These are phyloP conservation scores for Echinarachnius parma DNA, from an alignment of 53 echinoderm and acorn worm species.

Conservation along the genomic window DNA sequence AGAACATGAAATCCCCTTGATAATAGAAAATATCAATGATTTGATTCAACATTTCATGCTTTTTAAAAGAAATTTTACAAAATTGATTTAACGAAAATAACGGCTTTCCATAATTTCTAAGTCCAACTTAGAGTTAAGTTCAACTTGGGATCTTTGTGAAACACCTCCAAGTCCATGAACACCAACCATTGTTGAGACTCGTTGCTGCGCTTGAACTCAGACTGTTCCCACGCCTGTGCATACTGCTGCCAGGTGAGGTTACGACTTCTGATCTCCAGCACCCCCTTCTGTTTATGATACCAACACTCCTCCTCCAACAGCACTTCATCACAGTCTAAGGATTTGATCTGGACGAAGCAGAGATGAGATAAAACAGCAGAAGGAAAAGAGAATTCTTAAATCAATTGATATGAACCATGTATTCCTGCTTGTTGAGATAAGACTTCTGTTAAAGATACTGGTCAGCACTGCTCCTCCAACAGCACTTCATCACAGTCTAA, in stretches of 20 bases:
- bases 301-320: conserved; percentile 70
- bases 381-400: too few species aligned
- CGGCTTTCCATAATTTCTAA: neutral
- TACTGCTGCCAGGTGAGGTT: conserved; percentile 68
- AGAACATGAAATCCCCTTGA: too few species aligned
- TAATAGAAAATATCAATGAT: too few species aligned
- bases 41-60: too few species aligned
- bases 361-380: too few species aligned
- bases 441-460: conserved; percentile 36
- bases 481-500: conserved; percentile 48
- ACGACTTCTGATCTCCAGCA: conserved; percentile 52
- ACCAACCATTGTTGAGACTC: conserved; percentile 64
- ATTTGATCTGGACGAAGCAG: conserved; percentile 42
- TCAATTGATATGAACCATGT: too few species aligned
- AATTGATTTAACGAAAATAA: neutral
- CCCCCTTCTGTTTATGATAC: conserved; percentile 35
- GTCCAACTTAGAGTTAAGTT: too few species aligned
- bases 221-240: conserved; percentile 72
- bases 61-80: too few species aligned
- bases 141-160: too few species aligned
- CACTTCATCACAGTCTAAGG: conserved; percentile 44
- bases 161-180: too few species aligned
- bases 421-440: too few species aligned
- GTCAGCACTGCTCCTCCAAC: conserved; percentile 69
- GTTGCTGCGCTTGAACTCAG: conserved; percentile 35